These are phyloP conservation scores for Heliothis subflexa DNA, from an alignment of 1,140 invertebrate genomes.

Conservation along the genomic window DNA sequence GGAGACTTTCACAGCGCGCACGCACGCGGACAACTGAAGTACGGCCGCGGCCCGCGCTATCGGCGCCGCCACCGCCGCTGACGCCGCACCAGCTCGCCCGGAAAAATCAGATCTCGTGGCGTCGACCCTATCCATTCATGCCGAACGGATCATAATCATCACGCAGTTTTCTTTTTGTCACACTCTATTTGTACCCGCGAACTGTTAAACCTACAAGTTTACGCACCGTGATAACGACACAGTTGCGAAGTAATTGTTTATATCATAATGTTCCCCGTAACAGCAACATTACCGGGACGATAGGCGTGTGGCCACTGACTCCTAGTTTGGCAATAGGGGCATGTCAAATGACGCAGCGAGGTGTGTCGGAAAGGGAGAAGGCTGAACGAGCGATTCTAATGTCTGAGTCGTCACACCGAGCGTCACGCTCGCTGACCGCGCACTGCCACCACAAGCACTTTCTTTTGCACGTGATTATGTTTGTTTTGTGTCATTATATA, in stretches of 20 bases:
- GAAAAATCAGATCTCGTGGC: conserved; percentile 78
- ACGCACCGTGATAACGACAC: conserved; percentile 45
- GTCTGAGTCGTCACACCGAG: conserved; percentile 61
- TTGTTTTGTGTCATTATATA: conserved; percentile 55
- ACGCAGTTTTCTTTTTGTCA: conserved; percentile 76
- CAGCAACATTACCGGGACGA: conserved; percentile 22
- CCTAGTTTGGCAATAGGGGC: conserved; percentile 62
- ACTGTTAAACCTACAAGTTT: conserved; percentile 56
- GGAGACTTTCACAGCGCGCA: conserved; percentile 80
- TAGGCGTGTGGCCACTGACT: conserved; percentile 57
- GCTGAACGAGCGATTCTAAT: conserved; percentile 66
- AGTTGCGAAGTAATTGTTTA: conserved; percentile 18
- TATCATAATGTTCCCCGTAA: conserved; percentile 18
- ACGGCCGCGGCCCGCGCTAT: conserved; percentile 66
- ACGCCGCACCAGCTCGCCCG: conserved; percentile 69
- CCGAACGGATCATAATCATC: conserved; percentile 75
- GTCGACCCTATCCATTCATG: conserved; percentile 82
- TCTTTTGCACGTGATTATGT: conserved; percentile 77
- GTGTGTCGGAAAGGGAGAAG: conserved; percentile 73
- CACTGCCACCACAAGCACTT: conserved; percentile 70
- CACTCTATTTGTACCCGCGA: conserved; percentile 73
- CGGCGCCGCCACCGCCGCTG: conserved; percentile 62
- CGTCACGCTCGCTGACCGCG: conserved; percentile 72
- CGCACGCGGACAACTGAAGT: conserved; percentile 77
- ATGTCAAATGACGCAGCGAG: conserved; percentile 68